Conservation (phyloP, 2,888 invertebrate species). For the Tryphoninae sp. region DNA sequence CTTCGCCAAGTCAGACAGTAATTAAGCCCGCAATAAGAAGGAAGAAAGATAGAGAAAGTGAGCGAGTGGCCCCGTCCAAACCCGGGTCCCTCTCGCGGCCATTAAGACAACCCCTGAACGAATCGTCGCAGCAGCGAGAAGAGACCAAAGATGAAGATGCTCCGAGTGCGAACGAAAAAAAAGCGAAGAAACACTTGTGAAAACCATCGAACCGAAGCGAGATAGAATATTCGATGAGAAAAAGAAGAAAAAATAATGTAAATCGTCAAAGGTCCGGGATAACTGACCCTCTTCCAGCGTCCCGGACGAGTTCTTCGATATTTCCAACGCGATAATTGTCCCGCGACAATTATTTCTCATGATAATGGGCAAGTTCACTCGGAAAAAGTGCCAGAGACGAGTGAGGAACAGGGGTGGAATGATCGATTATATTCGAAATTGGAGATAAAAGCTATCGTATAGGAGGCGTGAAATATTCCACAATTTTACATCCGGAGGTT, state of each 20-base stretch:
- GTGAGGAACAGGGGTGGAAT: conserved; percentile 29
- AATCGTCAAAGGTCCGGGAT: conserved; percentile 75
- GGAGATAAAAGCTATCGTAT: conserved; percentile 34
- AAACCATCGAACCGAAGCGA: conserved; percentile 79
- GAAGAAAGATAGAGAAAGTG: conserved; percentile 48
- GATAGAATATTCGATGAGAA: conserved; percentile 75
- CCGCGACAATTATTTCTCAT: conserved; percentile 76
- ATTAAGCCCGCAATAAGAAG: conserved; percentile 81
- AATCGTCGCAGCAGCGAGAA: conserved; percentile 74
- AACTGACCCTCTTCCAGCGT: conserved; percentile 43
- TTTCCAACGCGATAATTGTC: conserved; percentile 75
- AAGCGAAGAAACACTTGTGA: conserved; percentile 56
- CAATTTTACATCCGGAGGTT: neutral
- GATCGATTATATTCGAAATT: conserved; percentile 63
- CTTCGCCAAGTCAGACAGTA: conserved; percentile 80
- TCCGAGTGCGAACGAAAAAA: conserved; percentile 41
- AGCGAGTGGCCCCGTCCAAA: conserved; percentile 72
- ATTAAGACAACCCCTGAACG: conserved; percentile 77
- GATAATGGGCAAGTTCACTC: conserved; percentile 67
- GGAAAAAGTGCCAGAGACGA: conserved; percentile 33
- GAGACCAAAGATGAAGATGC: conserved; percentile 30
- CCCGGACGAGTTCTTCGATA: conserved; percentile 65
- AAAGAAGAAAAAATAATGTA: conserved; percentile 69
- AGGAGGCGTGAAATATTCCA: neutral
- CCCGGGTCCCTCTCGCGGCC: conserved; percentile 70